Conservation (phyloP, 92 coral and sea anemone species). For the Nematostella vectensis region DNA sequence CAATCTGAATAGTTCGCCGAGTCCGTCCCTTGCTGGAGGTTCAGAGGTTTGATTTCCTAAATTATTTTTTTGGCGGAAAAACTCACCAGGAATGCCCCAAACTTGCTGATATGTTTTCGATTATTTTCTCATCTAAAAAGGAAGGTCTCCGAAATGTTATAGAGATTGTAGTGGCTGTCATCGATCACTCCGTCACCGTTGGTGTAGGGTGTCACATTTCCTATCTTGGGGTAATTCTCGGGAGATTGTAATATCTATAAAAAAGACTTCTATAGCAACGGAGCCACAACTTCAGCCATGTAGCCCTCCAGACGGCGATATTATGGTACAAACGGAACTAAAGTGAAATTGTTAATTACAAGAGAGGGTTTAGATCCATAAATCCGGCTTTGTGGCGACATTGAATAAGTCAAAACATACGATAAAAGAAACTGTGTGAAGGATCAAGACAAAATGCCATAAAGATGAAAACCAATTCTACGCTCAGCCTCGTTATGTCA, state of each 20-base stretch:
- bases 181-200: no score
- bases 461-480: conserved; percentile 4
- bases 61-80: no score
- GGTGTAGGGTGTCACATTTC: no score
- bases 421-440: not conserved
- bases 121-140: no score
- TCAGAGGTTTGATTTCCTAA: no score
- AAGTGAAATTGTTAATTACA: not conserved
- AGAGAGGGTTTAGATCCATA: not conserved
- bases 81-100: no score
- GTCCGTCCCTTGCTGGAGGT: no score
- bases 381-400: not conserved
- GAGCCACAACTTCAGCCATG: not conserved
- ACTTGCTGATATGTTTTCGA: no score
- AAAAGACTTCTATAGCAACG: not conserved
- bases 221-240: not conserved
- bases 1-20: no score
- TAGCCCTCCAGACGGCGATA: not conserved
- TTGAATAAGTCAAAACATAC: not conserved
- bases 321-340: conserved; percentile 3
- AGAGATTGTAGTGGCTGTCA: no score
- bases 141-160: no score
- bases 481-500: conserved; percentile 11
- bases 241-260: not conserved
- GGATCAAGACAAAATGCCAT: not conserved